phyloP scores from a whole-genome alignment of 2,888 invertebrate species.

The Taphrorychus bicolor region DNA sequence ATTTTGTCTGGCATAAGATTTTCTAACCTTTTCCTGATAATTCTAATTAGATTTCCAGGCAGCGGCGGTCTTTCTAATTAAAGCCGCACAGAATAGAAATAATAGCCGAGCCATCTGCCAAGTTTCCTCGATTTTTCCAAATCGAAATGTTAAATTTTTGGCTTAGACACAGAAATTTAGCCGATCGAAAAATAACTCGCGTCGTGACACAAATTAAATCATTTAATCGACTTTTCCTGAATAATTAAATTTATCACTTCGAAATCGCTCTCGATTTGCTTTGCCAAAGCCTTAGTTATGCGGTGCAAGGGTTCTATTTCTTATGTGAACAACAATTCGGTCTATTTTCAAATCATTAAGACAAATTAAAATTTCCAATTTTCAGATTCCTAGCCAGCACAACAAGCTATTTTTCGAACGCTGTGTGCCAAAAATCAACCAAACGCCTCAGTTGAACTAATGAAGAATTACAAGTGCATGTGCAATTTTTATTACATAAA shows the following conservation, averaged over 20 bases:
- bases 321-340: no score
- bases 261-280: background rate
- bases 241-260: background rate
- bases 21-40: constrained; percentile 44
- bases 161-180: constrained; percentile 48
- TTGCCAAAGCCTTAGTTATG: background rate
- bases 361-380: background rate
- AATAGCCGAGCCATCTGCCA: constrained; percentile 45
- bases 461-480: background rate
- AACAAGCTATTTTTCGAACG: background rate
- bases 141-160: constrained; percentile 62
- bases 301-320: no score
- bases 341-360: no score
- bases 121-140: constrained; percentile 53
- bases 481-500: background rate
- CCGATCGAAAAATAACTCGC: constrained; percentile 43
- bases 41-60: constrained; percentile 43
- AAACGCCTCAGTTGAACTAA: background rate
- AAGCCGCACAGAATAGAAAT: constrained; percentile 39
- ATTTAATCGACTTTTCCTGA: constrained; percentile 16
- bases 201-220: constrained; percentile 27
- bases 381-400: background rate
- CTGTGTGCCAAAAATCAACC: background rate
- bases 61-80: constrained; percentile 40
- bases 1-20: constrained; percentile 29